Evolutionary conservation across 2,113 vertebrate species (phyloP), one percentile per base, ranked within the genome.

Genomic region (Barbus barbus): DNA sequence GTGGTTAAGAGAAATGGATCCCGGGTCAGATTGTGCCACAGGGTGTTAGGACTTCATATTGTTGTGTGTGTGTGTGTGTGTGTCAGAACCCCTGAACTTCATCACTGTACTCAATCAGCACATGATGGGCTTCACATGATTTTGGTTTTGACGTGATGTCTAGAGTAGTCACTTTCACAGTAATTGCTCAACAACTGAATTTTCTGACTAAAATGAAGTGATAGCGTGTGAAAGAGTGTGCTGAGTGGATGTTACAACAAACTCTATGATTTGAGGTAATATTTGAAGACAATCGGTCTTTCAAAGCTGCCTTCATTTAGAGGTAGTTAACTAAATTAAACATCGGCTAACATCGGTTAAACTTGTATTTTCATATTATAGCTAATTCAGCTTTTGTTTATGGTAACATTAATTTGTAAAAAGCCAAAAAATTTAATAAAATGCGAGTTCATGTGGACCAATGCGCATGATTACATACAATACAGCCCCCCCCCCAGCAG

Each of bases 1-100:
- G 73, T 69, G 48, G 77, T 53, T 67, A 77, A 73, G 76, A 48
- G 60, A 51, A 67, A 51, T 18, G 46, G 18, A 44, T 80, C 78
- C 60, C 26, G 4, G 24, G 24, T 33, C 78, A 80, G 38, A 28
- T 26, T 33, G 5, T 26, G 38, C 16, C 78, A 7, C 24, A 13
- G 38, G 38, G 14, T 48, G 13, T 79, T 41, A 48, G 18, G 22
- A 51, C 18, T 51, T 51, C 36, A 77, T 56, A 36, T 77, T 36
- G 1, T 24, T 41, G 11, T 20, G 9, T 48, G 18, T 4, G 8
- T 22, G 16, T 53, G 69, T 76, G 72, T 51, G 38, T 24, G 36
- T 58, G 71, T 77, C 53, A 58, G 53, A 72, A 41, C 20, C 69
- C 69, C 3, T 48, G 16, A 56, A 53, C 74, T 76, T 11, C 18